These are phyloP conservation scores for Hedya salicella DNA, from an alignment of 2,888 invertebrate genomes.

Conservation along the genomic window DNA sequence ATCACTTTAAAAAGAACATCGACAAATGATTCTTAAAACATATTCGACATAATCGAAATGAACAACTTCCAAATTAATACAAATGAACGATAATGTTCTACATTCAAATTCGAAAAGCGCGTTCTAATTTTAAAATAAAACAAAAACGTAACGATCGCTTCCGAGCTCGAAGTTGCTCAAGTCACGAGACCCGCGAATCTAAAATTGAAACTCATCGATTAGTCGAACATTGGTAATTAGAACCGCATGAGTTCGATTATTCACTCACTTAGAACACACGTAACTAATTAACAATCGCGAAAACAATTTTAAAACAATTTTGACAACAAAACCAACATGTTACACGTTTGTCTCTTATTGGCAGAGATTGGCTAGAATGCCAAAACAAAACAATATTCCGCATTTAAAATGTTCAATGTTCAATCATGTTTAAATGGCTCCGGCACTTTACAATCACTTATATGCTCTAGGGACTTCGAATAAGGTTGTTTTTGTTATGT, in stretches of 20 bases:
- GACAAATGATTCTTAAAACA: not conserved
- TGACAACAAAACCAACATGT: not conserved
- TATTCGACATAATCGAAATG: not conserved
- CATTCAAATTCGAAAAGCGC: constrained; percentile 8
- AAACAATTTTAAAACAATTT: constrained; percentile 5
- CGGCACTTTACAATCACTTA: not conserved
- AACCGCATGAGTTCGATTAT: constrained; percentile 19
- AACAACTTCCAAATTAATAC: not conserved
- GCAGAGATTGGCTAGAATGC: constrained; percentile 2
- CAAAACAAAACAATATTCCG: constrained; percentile 29
- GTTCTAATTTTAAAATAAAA: constrained; percentile 5
- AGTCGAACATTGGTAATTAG: constrained; percentile 26
- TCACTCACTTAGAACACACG: constrained; percentile 1
- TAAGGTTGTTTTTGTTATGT: constrained; percentile 1
- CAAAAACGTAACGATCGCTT: constrained; percentile 10
- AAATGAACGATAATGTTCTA: not conserved
- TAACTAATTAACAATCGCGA: constrained; percentile 10
- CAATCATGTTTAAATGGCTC: constrained; percentile 23
- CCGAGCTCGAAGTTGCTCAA: constrained; percentile 14
- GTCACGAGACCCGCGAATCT: constrained; percentile 13
- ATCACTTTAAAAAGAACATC: too few relatives aligned
- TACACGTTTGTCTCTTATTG: not conserved
- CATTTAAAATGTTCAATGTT: constrained; percentile 23
- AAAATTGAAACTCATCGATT: constrained; percentile 20
- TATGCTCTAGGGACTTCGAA: constrained; percentile 2